These are phyloP conservation scores for Apostichopus japonicus DNA, from an alignment of 35 echinoderm and acorn worm species.

Conservation along the genomic window DNA sequence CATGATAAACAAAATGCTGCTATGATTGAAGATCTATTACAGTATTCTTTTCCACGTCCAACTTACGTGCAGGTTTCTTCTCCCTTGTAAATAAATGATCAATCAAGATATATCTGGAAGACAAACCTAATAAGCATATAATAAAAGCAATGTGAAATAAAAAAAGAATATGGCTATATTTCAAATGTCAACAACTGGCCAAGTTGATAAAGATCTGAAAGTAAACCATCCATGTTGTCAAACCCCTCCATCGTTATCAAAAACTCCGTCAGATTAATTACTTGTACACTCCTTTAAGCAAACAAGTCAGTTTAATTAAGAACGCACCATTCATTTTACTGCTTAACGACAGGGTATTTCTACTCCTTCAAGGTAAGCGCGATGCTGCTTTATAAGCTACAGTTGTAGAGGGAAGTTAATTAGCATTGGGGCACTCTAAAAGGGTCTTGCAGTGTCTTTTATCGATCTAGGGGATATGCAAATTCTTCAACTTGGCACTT, in stretches of 20 bases:
- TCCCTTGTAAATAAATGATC: conserved; percentile 56
- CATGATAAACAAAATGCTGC: conserved; percentile 44
- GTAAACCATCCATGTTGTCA: conserved; percentile 57
- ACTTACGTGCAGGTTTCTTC: conserved; percentile 33
- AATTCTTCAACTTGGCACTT: conserved; percentile 53
- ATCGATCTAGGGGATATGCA: conserved; percentile 58
- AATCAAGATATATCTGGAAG: conserved; percentile 25
- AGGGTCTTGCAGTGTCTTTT: conserved; percentile 48
- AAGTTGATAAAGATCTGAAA: conserved; percentile 42
- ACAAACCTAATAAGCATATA: conserved; percentile 56
- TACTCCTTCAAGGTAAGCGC: conserved; percentile 33
- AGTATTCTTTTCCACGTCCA: conserved; percentile 39
- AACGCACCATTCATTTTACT: conserved; percentile 60
- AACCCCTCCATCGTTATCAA: conserved; percentile 54
- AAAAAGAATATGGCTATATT: conserved; percentile 56
- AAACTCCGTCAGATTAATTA: conserved; percentile 62
- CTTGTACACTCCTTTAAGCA: conserved; percentile 64
- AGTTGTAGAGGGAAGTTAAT: conserved; percentile 53
- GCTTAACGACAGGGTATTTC: conserved; percentile 56
- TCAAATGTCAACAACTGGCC: conserved; percentile 60
- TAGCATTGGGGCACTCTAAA: conserved; percentile 56
- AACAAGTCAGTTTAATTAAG: conserved; percentile 66
- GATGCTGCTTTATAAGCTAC: conserved; percentile 56
- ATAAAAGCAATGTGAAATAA: conserved; percentile 51
- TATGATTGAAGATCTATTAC: conserved; percentile 48